Conservation (phyloP, 2,113 vertebrate species). For the Natator depressus region DNA sequence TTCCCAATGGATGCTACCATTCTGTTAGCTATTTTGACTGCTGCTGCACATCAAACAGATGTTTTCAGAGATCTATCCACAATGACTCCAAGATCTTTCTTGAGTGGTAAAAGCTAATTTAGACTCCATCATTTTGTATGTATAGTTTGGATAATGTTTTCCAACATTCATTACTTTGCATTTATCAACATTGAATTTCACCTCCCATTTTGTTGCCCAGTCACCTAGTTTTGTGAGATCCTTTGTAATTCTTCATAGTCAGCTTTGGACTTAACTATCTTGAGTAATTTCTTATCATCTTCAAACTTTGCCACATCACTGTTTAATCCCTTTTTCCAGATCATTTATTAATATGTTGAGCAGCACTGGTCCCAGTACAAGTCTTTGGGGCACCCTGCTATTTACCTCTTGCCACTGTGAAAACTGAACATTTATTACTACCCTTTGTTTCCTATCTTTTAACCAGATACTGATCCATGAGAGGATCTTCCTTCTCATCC, state of each 20-base stretch:
- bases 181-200: neutral
- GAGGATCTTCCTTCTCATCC: too few species aligned
- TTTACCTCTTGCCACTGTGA: too few species aligned
- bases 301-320: neutral
- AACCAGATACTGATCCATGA: too few species aligned
- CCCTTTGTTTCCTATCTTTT: too few species aligned
- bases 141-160: neutral
- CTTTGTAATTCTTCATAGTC: neutral
- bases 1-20: too few species aligned
- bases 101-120: neutral
- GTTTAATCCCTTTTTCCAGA: neutral
- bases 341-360: neutral
- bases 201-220: neutral
- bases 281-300: neutral
- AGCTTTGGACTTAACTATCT: neutral
- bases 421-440: too few species aligned
- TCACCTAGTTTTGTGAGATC: neutral
- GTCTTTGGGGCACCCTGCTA: too few species aligned
- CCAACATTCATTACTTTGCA: neutral
- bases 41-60: too few species aligned
- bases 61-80: too few species aligned
- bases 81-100: neutral
- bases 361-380: neutral
- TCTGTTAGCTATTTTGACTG: too few species aligned
- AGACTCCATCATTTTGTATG: neutral